Evolutionary conservation across 2,113 vertebrate genomes (phyloP), one percentile per base, ranked within the genome.

Genomic region (Acrocephalus arundinaceus): DNA sequence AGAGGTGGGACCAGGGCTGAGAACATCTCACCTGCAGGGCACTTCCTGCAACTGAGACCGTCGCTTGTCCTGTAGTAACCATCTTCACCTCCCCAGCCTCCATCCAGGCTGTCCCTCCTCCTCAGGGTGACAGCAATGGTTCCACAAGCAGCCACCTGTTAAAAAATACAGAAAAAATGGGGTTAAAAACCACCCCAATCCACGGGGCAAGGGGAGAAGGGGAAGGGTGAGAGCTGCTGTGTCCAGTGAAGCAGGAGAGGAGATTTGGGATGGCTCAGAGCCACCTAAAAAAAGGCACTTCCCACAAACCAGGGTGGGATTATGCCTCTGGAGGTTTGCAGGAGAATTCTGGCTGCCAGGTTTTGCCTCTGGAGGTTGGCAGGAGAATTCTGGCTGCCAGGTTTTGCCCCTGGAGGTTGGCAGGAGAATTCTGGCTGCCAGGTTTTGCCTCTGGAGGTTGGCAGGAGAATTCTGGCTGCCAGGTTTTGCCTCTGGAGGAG

Each of bases 1-100:
- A 14, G 3, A 0, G 35, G 5, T 2, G 49, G 4, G 35, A 5
- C 1, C 18, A 7, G 23, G 0, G 20, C 15, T 10, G 33, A 9
- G 39, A 13, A 5, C 43, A 4, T 0, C 95, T 87, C 66, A 97
- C 96, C 96, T 1, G 71, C 35, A 0, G 87, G 78, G 11, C 95
- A 96, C 31, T 59, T 87, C 57, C 7, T 68, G 77, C 81, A 91
- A 0, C 8, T 23, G 41, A 4, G 1, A 10, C 6, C 8, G 0
- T 15, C 11, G 0, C 16, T 9, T 1, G 5, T 46, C 30, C 2
- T 11, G 8, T 37, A 33, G 43, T 85, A 85, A 31, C 17, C 21
- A 3, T 68, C 65, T 2, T 39, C 46, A 15, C 13, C 41, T 57
- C 0, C 51, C 23, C 48, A 79, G 22, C 2, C 12, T 4, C 1